Conservation (phyloP, 1,140 invertebrate species). For the Hycleus cichorii region DNA sequence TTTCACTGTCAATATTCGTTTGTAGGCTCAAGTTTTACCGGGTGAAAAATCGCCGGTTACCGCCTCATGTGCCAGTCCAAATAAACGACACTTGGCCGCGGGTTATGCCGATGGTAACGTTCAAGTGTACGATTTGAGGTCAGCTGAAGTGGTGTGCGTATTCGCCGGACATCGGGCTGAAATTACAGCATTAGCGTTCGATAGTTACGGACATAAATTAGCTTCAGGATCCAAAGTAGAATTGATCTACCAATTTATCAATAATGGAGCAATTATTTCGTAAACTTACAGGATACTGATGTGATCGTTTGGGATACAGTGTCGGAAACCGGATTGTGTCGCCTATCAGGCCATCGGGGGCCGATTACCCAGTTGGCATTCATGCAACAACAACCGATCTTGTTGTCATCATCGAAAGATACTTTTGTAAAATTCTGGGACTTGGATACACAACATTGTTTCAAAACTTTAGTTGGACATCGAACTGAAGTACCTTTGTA, state of each 20-base stretch:
- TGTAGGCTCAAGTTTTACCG: constrained; percentile 60
- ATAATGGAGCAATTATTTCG: constrained; percentile 21
- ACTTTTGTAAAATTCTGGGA: constrained; percentile 97
- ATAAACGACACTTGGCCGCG: constrained; percentile 72
- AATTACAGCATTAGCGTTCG: constrained; percentile 76
- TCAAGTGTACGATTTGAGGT: constrained; percentile 68
- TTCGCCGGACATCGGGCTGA: constrained; percentile 86
- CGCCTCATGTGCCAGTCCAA: constrained; percentile 59
- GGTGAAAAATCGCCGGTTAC: constrained; percentile 76
- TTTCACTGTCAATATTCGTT: constrained; percentile 17
- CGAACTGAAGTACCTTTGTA: constrained; percentile 55
- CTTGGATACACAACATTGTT: constrained; percentile 89
- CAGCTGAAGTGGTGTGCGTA: constrained; percentile 62
- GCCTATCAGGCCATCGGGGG: constrained; percentile 89
- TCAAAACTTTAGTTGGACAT: constrained; percentile 83
- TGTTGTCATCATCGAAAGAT: constrained; percentile 90
- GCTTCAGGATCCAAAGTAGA: constrained; percentile 80
- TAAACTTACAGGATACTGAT: constrained; percentile 69
- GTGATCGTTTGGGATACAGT: constrained; percentile 94
- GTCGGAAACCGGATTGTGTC: constrained; percentile 78
- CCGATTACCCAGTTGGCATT: constrained; percentile 83
- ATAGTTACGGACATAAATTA: constrained; percentile 68
- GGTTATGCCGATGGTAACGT: constrained; percentile 89
- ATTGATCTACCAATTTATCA: background rate
- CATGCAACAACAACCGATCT: constrained; percentile 64